A percentile compares a stretch with the other conserved stretches of the same genome.
Conservation (phyloP, 2,797 vertebrate species). For the Stomatorhinus walkeri region DNA sequence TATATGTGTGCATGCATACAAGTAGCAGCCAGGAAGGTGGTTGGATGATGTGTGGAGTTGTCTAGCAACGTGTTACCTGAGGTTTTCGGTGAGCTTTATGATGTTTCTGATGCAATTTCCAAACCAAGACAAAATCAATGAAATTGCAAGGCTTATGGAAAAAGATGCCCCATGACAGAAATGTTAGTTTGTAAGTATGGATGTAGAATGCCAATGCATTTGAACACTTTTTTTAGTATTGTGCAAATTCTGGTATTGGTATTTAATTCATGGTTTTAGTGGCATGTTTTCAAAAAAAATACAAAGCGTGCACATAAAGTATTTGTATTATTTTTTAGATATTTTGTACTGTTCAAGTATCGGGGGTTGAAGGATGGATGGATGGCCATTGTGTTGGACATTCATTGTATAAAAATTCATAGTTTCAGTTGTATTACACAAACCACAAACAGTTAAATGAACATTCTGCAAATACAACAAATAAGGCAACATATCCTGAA, state of each 20-base stretch:
- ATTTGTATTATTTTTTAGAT: not conserved
- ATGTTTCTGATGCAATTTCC: not conserved
- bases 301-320: not conserved
- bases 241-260: not conserved
- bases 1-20: not conserved
- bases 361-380: not conserved
- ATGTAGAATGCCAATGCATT: not conserved
- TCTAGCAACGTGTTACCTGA: not conserved
- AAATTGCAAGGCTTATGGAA: not conserved
- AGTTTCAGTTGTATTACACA: too few species aligned
- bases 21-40: not conserved
- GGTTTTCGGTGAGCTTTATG: slow-evolving; percentile 1
- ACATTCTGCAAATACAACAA: not conserved
- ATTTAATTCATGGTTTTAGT: not conserved
- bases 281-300: not conserved
- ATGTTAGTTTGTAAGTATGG: not conserved
- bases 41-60: not conserved
- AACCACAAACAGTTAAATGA: not conserved
- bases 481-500: not conserved
- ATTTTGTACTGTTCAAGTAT: not conserved
- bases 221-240: not conserved
- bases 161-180: not conserved
- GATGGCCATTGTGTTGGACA: not conserved
- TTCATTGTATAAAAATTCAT: not conserved
- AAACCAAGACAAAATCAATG: slow-evolving; percentile 12